Base-by-base conservation (phyloP, 1,140 invertebrate species). In the Drosophila erecta region DNA sequence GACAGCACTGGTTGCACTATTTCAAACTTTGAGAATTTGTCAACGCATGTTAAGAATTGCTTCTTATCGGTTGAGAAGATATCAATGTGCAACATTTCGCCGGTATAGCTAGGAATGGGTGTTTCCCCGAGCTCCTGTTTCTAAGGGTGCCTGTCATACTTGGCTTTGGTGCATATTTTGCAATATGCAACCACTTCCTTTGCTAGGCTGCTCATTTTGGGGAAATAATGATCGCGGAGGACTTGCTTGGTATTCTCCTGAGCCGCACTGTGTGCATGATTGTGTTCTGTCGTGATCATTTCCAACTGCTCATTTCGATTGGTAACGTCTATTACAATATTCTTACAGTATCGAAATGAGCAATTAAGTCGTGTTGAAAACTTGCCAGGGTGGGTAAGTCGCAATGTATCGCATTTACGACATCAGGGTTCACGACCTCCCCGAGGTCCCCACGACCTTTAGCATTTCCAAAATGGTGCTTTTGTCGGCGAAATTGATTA, bases 161-260 rank as follows among this genome's bases (percentile, higher is more conserved):
- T 30, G 27, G 6, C 27, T 30, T 30, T 30, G 7, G 27, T 43
- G 7, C 40, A 43, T 43, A 20, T 20, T 11, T 17, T 43, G 40
- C 40, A 43, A 4, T 17, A 11, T 40, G 38, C 35, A 11, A 37
- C 35, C 27, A 30, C 27, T 37, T 37, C 35, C 12, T 37, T 37
- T 11, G 41, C 41, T 7, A 40, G 12, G 4, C n/a, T 38, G 14
- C 4, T n/a, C 37, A 38, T 38, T 38, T 38, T n/a, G 4, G 37
- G 37, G 12, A 38, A n/a, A 38, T 38, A 40, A 7, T 40, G 15
- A n/a, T 40, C 14, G 38, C 38, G 38, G 7, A 15, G 4, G 14
- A 40, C 5, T n/a, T 40, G n/a, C n/a, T 40, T 40, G n/a, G n/a
- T 43, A 43, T 43, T 20, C 17, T 43, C 40, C 41, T 43, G 41